Base-by-base conservation (phyloP, 2,113 vertebrate genomes). In the Meleagris gallopavo region DNA sequence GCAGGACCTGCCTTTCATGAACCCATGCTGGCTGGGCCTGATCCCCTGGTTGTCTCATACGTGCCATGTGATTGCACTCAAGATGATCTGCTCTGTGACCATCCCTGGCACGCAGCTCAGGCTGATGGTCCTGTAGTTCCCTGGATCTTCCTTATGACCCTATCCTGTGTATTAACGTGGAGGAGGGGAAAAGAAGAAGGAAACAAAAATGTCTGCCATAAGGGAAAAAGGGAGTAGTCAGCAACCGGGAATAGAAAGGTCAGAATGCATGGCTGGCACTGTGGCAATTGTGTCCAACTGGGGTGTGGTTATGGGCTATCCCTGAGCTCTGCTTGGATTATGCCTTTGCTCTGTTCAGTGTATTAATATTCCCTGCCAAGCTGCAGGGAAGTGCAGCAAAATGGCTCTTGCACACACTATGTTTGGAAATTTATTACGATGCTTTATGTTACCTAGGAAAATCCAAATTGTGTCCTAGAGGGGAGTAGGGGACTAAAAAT, bases 121-220 rank as follows among this genome's bases (percentile, higher is more conserved):
- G 27, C 27, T 29, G 52, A 17, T 29, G 27, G 27, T 54, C 52
- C 27, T 17, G 27, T 54, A 29, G 52, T 54, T 54, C 14, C 27
- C 52, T 54, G 27, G 27, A 16, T 17, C 27, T 16, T 54, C 27
- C 14, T 29, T 17, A 17, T 15, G 5, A 54, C 27, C 10, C 38
- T 17, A 9, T 19, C 50, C 7, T 57, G 11, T 57, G 55, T 20
- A 18, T 18, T n/a, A 6, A 32, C 6, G 16, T 55, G 54, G 10
- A 22, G 46, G 40, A 60, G 8, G 24, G 38, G 17, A 27, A 34
- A 41, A 43, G 54, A 41, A 45, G 54, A 41, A 17, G 14, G 65
- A 27, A 30, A 16, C 25, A 8, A 12, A 45, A 9, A 7, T 4
- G 2, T 34, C 82, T 22, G 1, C 7, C 0, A 0, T 9, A 13